phyloP scores from a whole-genome alignment of 2,113 vertebrate species.

The Bombycilla garrulus region DNA sequence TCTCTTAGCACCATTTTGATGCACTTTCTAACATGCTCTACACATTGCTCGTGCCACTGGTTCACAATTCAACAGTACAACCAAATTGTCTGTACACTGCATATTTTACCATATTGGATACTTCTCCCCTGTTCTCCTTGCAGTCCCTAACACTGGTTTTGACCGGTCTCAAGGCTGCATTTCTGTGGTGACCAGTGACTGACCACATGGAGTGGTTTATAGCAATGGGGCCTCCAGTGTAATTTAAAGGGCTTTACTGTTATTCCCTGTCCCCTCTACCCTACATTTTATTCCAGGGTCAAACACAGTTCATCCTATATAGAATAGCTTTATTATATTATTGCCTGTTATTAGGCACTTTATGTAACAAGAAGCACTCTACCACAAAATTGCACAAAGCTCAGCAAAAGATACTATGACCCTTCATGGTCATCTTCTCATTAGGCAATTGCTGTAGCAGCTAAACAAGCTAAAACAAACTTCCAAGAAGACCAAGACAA shows the following conservation, averaged over 20 bases:
- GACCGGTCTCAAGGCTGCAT: neutral
- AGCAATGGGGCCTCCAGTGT: accelerated
- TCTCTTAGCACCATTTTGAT: neutral
- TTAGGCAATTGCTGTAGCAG: neutral
- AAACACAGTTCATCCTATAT: neutral
- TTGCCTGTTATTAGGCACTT: neutral
- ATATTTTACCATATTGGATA: neutral
- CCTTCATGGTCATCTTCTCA: neutral
- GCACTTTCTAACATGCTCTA: neutral
- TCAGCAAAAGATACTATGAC: neutral
- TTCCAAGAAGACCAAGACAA: neutral
- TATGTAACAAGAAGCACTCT: neutral
- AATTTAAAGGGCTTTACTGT: neutral
- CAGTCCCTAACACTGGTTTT: neutral
- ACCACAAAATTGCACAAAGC: neutral
- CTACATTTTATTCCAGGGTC: neutral
- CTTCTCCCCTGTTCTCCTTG: neutral
- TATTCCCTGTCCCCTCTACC: neutral
- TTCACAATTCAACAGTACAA: neutral
- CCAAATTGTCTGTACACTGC: neutral
- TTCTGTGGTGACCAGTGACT: neutral
- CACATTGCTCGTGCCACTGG: accelerated
- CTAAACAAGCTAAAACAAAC: neutral
- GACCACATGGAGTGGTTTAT: neutral
- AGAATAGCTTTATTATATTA: neutral